Base-by-base conservation (phyloP, 1,140 invertebrate species). In the Drosophila biarmipes region DNA sequence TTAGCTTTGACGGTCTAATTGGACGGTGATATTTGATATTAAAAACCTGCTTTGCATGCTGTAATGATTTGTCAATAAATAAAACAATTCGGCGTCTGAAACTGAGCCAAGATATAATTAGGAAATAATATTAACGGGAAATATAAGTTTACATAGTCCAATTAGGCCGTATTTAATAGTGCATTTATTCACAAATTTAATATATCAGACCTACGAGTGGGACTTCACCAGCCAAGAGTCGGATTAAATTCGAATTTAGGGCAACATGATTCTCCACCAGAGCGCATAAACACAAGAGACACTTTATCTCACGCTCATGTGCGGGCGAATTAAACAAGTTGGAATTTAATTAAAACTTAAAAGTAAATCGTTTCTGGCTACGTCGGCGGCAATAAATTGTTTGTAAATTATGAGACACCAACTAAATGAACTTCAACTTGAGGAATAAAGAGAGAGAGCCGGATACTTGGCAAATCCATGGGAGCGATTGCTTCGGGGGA, bases 271-370 rank as follows among this genome's bases (percentile, higher is more conserved):
- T 8, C 11, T 8, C 1, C 1, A 1, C 7, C 12, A 19, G 11
- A 21, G 4, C 51, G 48, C 61, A 78, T 77, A 63, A 63, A 63
- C 73, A 4, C 10, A 17, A 21, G 17, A 21, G 40, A 49, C 14
- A 24, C 43, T 38, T 37, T 29, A 17, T 53, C 21, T 52, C n/a
- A 21, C 14, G 17, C 29, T 12, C 35, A 63, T 55, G 17, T 73
- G 40, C 68, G 46, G 58, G 37, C 49, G 21, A 76, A 43, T 75
- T 59, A 58, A 52, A 68, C 40, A 74, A 78, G 37, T 78, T 78
- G 78, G 57, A 87, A 87, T 86, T 86, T 87, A 87, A 86, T 86
- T 87, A 87, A 87, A 86, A 86, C 64, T 87, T 86, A 55, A 86
- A 79, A 72, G 66, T 64, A 72, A 72, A 68, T 58, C 56, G 45